These are phyloP conservation scores for Taxidea taxus DNA, from an alignment of 2,113 vertebrate species.

Conservation along the genomic window DNA sequence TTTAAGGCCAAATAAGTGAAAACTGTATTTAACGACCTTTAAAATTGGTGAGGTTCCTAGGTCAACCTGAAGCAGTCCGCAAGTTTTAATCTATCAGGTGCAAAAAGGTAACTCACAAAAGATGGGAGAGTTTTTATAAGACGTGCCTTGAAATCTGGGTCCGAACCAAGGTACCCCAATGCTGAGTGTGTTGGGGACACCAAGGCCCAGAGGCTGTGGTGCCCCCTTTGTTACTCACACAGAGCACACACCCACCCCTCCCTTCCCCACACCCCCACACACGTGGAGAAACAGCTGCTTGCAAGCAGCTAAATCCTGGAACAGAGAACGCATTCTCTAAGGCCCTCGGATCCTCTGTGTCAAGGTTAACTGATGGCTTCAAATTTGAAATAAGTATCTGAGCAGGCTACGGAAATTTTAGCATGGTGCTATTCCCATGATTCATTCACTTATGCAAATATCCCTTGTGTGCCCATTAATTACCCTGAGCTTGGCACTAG, in stretches of 20 bases:
- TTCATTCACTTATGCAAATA: not conserved
- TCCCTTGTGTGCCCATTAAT: not conserved
- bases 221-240: not conserved
- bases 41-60: not conserved
- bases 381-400: not conserved
- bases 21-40: not conserved
- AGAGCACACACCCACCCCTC: rapidly evolving
- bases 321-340: not conserved
- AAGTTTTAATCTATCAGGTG: not conserved
- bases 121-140: not conserved
- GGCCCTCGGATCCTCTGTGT: not conserved
- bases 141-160: not conserved
- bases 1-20: not conserved
- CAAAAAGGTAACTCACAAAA: not conserved
- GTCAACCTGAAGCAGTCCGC: not conserved
- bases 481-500: not conserved
- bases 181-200: not conserved
- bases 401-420: not conserved
- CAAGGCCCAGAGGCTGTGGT: not conserved
- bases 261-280: not conserved
- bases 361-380: not conserved
- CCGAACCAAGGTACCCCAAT: not conserved
- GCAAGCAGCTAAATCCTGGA: not conserved
- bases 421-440: not conserved
- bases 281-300: no score